These are phyloP conservation scores for Diploscapter pachys DNA, from an alignment of 1,140 invertebrate genomes.

Conservation along the genomic window DNA sequence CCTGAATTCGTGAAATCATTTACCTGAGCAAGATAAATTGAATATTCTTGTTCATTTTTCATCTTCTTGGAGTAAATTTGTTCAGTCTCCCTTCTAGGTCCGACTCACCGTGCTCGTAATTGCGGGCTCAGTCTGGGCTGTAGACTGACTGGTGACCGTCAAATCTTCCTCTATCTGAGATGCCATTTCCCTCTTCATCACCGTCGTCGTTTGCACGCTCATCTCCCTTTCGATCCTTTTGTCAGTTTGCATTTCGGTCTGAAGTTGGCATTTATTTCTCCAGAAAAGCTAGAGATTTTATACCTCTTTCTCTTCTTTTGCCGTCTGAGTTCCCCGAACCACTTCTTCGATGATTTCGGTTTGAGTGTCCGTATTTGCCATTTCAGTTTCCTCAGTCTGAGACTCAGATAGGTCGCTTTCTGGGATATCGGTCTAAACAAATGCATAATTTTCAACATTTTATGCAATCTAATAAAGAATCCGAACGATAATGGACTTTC, in stretches of 20 bases:
- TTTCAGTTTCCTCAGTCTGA: neutral
- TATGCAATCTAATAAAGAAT: too few species aligned
- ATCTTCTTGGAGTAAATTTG: neutral
- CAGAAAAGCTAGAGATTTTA: neutral
- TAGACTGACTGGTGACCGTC: neutral
- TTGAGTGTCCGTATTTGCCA: neutral
- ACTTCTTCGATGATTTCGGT: constrained; percentile 9
- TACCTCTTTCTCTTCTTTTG: neutral
- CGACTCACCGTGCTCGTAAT: neutral
- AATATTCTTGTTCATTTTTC: too few species aligned
- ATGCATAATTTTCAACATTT: too few species aligned
- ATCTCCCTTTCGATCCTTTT: neutral
- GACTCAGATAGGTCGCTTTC: too few species aligned
- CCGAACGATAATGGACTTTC: too few species aligned
- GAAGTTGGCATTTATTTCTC: neutral
- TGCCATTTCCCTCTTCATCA: neutral
- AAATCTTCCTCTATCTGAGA: neutral
- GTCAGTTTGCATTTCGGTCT: constrained; percentile 11
- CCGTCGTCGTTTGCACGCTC: neutral
- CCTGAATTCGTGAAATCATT: too few species aligned
- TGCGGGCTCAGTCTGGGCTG: neutral
- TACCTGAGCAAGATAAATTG: too few species aligned
- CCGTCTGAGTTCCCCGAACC: neutral
- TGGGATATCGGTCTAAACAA: too few species aligned
- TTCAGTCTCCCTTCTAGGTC: neutral